Base-by-base conservation (phyloP, 1,140 invertebrate species). In the Daktulosphaira vitifoliae region DNA sequence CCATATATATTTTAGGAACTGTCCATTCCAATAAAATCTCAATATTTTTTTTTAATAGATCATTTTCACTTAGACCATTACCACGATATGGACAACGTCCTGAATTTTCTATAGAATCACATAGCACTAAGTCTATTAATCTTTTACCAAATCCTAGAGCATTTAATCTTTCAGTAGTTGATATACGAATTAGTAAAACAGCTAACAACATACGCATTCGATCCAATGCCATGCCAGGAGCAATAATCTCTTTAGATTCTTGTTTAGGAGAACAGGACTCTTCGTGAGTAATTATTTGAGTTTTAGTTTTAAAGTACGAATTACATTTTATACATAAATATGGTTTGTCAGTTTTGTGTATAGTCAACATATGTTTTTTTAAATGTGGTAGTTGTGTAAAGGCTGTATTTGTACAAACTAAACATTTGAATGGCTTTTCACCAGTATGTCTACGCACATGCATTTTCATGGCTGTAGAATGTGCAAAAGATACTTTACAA, bases 81-180 rank as follows among this genome's bases (percentile, higher is more conserved):
- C 81, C 80, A 39, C 76, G 78, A 53, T 81, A 82, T 1, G 85
- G 82, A 16, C 76, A 76, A 37, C 86, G 81, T 1, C 86, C 87
- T 51, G 87, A 87, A 9, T 83, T 80, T 69, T 84, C 78, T 18
- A 91, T 77, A 0, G 87, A 89, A 67, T 88, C 86, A 25, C 83
- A 78, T 1, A 91, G 78, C n/a, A 91, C 83, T 53, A 89, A 84
- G 71, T 91, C 88, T 67, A 91, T 89, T 3, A 90, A 77, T 68
- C 86, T 78, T 73, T 88, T 89, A 67, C 89, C 89, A 73, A 86
- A 88, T 68, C 88, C 88, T 69, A 91, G 74, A 69, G 84, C 84
- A 44, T 84, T 81, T 9, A 90, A 76, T 69, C 83, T 81, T 68
- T 86, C 82, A 44, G 83, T 82, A n/a, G 82, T 84, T 13, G 88